Evolutionary conservation across 1,140 invertebrate genomes (phyloP).

Genomic region (Macrobrachium nipponense): DNA sequence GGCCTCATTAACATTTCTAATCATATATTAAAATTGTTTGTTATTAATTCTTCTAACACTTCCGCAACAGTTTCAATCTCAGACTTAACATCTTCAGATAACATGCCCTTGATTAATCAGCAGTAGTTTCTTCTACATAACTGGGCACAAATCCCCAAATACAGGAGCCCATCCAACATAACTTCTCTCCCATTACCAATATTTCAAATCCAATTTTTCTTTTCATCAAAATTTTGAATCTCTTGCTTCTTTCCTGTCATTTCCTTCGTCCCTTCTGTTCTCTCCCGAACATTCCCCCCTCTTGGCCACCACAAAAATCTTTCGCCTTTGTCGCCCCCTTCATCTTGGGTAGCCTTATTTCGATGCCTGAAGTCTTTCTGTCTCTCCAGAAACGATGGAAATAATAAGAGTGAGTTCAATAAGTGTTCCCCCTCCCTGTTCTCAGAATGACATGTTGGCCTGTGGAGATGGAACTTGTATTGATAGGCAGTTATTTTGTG

Average conservation of each 20-base stretch:
- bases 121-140: too few relatives aligned
- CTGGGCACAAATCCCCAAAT: too few relatives aligned
- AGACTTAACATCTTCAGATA: too few relatives aligned
- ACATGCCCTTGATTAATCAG: too few relatives aligned
- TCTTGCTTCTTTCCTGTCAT: not conserved
- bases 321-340: not conserved
- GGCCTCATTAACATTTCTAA: too few relatives aligned
- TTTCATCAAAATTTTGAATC: not conserved
- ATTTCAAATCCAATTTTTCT: not conserved
- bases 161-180: too few relatives aligned
- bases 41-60: too few relatives aligned
- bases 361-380: not conserved
- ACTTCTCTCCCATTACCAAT: not conserved
- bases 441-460: constrained; percentile 75
- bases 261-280: not conserved
- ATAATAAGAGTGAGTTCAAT: not conserved
- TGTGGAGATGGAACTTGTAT: constrained; percentile 90
- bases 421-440: not conserved
- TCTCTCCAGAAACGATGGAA: not conserved
- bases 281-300: not conserved
- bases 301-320: too few relatives aligned
- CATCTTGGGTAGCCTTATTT: not conserved
- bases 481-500: constrained; percentile 91
- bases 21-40: too few relatives aligned
- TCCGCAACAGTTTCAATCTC: too few relatives aligned